Base-by-base conservation (phyloP, 1,140 invertebrate genomes). In the Lasioglossum baleicum region DNA sequence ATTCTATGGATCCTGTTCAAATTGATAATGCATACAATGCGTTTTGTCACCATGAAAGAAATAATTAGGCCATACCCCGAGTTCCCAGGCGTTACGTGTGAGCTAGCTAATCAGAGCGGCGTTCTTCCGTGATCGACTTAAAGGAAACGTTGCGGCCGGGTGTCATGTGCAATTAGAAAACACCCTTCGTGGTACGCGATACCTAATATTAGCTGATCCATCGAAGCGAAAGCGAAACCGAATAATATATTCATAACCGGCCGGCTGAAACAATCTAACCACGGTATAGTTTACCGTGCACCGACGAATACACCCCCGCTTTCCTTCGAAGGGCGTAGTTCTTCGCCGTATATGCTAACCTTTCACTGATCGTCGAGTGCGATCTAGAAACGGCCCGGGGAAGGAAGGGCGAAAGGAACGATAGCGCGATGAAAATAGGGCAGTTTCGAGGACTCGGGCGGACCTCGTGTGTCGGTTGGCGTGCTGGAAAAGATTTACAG, bases 401-500 rank as follows among this genome's bases (percentile, higher is more conserved):
- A 67, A 67, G 78, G 75, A 61, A 75, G 78, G 72, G 75, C 58
- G 75, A n/a, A 35, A 68, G 75, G 67, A 51, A 69, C 58, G 35
- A 64, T 77, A 69, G 75, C 64, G 58, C 75, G 81, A 72, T 79
- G 86, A 80, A 88, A 88, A 88, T 85, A 70, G 87, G 83, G 75
- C 87, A 85, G 69, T 78, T 87, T 84, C 65, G 84, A 87, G 85
- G 63, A 86, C 84, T 86, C 71, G 71, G 75, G 51, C 78, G 83
- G 75, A 71, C 53, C 53, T 53, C 68, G 65, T 71, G 73, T 66
- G 74, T 66, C 69, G 79, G 88, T 89, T 90, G 87, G 90, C 89
- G 90, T 90, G 90, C 85, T 71, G 82, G 61, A 75, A 69, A 85
- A 90, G 89, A 90, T 90, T 90, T 90, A 90, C 87, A 83, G 82